Evolutionary conservation across 2,888 invertebrate species (phyloP).

Genomic region (Ypsolopha scabrella): DNA sequence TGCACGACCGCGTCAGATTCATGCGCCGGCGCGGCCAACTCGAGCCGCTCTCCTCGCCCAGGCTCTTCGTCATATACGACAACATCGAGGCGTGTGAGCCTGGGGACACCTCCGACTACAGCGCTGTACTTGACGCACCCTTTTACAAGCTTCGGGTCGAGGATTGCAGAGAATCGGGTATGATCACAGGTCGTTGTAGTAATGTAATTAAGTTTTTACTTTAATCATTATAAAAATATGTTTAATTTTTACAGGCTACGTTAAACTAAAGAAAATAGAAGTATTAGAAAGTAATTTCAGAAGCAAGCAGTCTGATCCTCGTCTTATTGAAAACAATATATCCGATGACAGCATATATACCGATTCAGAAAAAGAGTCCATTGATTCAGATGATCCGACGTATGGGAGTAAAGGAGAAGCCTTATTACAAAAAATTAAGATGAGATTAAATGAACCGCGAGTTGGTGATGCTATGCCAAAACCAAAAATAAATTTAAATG

Average conservation of each 20-base stretch:
- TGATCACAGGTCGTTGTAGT: background rate
- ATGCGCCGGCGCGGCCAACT: constrained; percentile 31
- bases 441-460: constrained; percentile 19
- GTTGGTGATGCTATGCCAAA: constrained; percentile 1
- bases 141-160: constrained; percentile 74
- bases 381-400: constrained; percentile 41
- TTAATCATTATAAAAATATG: background rate
- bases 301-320: constrained; percentile 25
- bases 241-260: constrained; percentile 58
- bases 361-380: constrained; percentile 58
- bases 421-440: constrained; percentile 33
- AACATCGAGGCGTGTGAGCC: constrained; percentile 79
- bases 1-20: constrained; percentile 73
- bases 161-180: constrained; percentile 59
- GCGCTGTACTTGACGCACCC: constrained; percentile 69
- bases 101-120: constrained; percentile 71
- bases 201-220: too few species aligned
- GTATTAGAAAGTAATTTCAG: constrained; percentile 53
- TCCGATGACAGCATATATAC: constrained; percentile 52
- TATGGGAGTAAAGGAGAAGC: constrained; percentile 32
- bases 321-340: constrained; percentile 15
- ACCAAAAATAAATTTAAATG: constrained; percentile 16
- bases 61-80: constrained; percentile 78
- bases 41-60: constrained; percentile 72
- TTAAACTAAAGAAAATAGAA: constrained; percentile 67